A percentile compares a stretch with the other conserved stretches of the same genome.
Evolutionary conservation across 2,797 vertebrate species (phyloP).

Genomic region (Coregonus sp.): DNA sequence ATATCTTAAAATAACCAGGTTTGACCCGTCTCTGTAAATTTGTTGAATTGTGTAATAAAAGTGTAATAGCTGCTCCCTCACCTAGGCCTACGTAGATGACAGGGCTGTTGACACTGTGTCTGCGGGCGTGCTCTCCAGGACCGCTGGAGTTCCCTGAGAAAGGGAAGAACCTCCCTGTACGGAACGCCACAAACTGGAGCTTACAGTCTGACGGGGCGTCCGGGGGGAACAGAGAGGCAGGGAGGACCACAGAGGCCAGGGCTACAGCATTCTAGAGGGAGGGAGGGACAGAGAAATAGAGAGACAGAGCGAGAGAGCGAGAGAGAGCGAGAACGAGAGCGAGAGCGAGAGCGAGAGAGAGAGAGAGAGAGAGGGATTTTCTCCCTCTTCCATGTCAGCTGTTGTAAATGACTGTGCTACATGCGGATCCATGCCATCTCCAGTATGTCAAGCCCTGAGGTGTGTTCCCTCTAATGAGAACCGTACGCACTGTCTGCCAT

Average conservation of each 20-base stretch:
- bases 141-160: conserved; percentile 83
- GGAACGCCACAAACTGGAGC: conserved; percentile 92
- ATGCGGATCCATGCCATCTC: not conserved
- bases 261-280: conserved; percentile 87
- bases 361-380: no score
- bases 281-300: conserved; percentile 9
- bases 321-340: not conserved
- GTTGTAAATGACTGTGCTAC: not conserved
- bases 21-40: not conserved
- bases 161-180: conserved; percentile 93
- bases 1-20: not conserved
- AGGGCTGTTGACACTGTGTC: conserved; percentile 88
- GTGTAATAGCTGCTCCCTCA: conserved; percentile 63
- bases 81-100: conserved; percentile 91
- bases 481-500: not conserved
- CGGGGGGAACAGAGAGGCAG: conserved; percentile 84
- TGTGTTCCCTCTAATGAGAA: not conserved
- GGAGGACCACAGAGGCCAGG: conserved; percentile 93
- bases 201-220: conserved; percentile 82
- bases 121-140: conserved; percentile 75
- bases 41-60: not conserved
- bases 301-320: not conserved
- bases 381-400: not conserved
- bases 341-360: no score
- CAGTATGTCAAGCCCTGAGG: not conserved